These are phyloP conservation scores for Piliocolobus tephrosceles DNA, from an alignment of 2,113 vertebrate species.

Conservation along the genomic window DNA sequence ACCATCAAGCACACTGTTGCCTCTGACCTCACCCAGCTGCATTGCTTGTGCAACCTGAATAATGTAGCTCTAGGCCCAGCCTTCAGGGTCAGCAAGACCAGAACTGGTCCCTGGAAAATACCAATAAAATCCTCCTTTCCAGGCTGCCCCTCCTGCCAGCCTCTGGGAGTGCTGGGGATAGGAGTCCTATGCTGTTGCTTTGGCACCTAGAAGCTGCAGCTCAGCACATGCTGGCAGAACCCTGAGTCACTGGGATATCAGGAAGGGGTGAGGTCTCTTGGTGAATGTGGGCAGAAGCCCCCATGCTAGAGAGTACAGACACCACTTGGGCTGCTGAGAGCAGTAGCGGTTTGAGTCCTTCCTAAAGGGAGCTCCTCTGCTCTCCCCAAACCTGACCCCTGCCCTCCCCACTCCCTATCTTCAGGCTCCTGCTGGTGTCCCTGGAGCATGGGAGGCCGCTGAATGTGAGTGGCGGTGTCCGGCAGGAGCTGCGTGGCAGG, in stretches of 20 bases:
- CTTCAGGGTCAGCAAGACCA: neutral
- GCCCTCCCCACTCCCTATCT: neutral
- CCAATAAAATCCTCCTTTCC: neutral
- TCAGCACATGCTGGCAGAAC: neutral
- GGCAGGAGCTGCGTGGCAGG: conserved; percentile 47
- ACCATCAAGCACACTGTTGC: neutral
- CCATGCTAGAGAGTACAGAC: neutral
- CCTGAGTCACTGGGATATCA: neutral
- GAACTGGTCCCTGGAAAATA: conserved; percentile 18
- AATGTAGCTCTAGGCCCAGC: neutral
- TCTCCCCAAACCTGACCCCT: neutral
- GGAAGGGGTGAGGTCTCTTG: neutral
- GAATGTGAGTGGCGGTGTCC: neutral
- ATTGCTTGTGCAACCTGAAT: neutral
- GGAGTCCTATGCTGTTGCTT: neutral
- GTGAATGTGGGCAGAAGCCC: neutral
- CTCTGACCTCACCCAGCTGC: neutral
- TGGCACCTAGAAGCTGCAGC: conserved; percentile 17
- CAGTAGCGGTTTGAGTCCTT: neutral
- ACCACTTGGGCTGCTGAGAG: neutral
- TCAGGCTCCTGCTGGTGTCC: conserved; percentile 59
- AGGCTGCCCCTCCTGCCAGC: neutral
- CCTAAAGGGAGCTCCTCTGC: neutral
- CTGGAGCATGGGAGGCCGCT: conserved; percentile 75
- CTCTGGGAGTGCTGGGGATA: neutral